Percentiles rank a stretch among this genome's conserved stretches.
Conservation (phyloP, 2,797 vertebrate species). For the Rhynchonycteris naso region DNA sequence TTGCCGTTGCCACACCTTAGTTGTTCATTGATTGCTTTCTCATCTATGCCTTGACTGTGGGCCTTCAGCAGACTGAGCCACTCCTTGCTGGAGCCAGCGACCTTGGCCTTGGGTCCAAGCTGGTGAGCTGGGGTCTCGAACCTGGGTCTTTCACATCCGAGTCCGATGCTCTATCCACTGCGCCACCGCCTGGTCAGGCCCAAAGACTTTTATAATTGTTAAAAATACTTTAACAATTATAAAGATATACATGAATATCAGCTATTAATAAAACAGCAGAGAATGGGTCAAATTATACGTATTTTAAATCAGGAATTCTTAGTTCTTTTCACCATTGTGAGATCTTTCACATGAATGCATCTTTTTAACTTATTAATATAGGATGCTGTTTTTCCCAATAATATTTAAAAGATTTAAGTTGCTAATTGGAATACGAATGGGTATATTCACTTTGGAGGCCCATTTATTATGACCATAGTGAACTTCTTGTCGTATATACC, state of each 20-base stretch:
- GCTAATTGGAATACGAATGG: background rate
- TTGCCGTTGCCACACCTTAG: too few species aligned
- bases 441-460: background rate
- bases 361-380: background rate
- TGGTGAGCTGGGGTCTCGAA: too few species aligned
- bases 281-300: background rate
- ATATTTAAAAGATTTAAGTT: conserved; percentile 6
- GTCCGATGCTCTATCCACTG: too few species aligned
- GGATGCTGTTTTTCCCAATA: background rate
- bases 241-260: background rate
- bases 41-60: too few species aligned
- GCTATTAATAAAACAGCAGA: background rate
- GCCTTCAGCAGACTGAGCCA: too few species aligned
- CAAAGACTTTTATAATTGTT: background rate
- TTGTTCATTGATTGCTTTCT: too few species aligned
- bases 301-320: background rate
- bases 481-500: background rate
- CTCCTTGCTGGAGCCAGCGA: too few species aligned
- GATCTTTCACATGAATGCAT: background rate
- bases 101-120: too few species aligned
- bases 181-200: too few species aligned
- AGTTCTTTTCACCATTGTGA: background rate
- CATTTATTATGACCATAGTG: background rate
- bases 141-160: too few species aligned
- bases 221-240: background rate